A percentile compares a stretch with the other conserved stretches of the same genome.
phyloP scores from a whole-genome alignment of 53 echinoderm and acorn worm genomes.

The Holothuria leucospilota region DNA sequence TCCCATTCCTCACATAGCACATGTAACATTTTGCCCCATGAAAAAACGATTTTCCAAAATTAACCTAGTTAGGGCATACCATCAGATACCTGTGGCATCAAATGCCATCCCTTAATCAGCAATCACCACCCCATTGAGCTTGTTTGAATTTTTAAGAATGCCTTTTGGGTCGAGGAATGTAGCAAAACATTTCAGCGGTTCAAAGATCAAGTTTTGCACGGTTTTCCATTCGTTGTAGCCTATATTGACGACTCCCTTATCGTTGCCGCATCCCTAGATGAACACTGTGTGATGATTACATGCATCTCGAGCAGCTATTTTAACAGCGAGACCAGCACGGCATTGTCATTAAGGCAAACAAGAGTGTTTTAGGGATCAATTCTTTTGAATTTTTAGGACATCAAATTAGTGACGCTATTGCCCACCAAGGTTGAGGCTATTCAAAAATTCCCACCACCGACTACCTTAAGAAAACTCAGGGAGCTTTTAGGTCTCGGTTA shows the following conservation, averaged over 20 bases:
- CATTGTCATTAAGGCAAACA: constrained; percentile 46
- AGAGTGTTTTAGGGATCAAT: constrained; percentile 38
- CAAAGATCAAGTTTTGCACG: constrained; percentile 35
- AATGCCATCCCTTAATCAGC: constrained; percentile 56
- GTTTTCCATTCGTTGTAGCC: constrained; percentile 43
- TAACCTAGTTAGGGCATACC: constrained; percentile 60
- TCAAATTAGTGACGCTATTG: constrained; percentile 13
- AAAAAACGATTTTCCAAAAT: constrained; percentile 54
- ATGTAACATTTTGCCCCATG: constrained; percentile 31
- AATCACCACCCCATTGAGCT: constrained; percentile 54
- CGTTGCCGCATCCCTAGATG: background rate
- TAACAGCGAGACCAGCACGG: constrained; percentile 25
- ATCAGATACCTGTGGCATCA: constrained; percentile 56
- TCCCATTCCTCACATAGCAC: constrained; percentile 59
- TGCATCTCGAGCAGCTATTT: constrained; percentile 29
- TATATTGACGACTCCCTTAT: constrained; percentile 61
- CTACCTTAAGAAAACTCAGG: constrained; percentile 17
- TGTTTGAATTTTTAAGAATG: constrained; percentile 58
- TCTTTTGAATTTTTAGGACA: constrained; percentile 47
- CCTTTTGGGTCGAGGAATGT: constrained; percentile 56
- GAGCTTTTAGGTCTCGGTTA: constrained; percentile 54
- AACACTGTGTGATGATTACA: too few species aligned
- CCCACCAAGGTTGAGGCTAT: constrained; percentile 42
- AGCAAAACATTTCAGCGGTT: constrained; percentile 47
- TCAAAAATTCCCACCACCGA: constrained; percentile 41